Percentiles rank a stretch among this genome's conserved stretches.
These are phyloP conservation scores for Colaptes auratus DNA, from an alignment of 2,113 vertebrate genomes.

Conservation along the genomic window DNA sequence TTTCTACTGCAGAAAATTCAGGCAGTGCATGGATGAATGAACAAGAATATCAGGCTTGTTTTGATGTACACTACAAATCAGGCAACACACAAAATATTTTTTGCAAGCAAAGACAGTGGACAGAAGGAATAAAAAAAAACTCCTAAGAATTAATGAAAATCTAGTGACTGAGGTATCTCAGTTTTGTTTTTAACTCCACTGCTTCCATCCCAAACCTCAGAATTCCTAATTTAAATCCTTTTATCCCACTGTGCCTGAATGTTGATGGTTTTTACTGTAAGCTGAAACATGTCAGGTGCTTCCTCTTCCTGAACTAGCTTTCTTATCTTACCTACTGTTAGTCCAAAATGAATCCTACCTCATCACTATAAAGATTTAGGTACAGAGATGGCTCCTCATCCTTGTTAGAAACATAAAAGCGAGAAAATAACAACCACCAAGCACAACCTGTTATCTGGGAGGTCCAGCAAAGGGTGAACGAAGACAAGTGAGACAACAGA, in stretches of 20 bases:
- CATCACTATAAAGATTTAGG: not conserved
- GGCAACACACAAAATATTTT: conserved; percentile 16
- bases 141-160: conserved; percentile 61
- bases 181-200: conserved; percentile 44
- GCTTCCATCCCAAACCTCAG: not conserved
- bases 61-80: conserved; percentile 14
- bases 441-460: not conserved
- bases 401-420: not conserved
- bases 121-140: not conserved
- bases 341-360: not conserved
- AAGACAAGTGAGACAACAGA: not conserved
- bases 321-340: not conserved
- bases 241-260: not conserved
- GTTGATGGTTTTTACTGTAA: not conserved
- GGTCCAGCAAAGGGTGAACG: not conserved
- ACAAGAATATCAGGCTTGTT: conserved; percentile 35
- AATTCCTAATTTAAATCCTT: not conserved
- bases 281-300: not conserved
- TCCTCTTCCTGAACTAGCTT: not conserved
- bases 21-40: conserved; percentile 39
- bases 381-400: not conserved
- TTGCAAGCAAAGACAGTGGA: conserved; percentile 13
- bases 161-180: not conserved
- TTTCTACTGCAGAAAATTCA: conserved; percentile 3
- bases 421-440: not conserved